These are phyloP conservation scores for Grus americana DNA, from an alignment of 2,113 vertebrate species.

Conservation along the genomic window DNA sequence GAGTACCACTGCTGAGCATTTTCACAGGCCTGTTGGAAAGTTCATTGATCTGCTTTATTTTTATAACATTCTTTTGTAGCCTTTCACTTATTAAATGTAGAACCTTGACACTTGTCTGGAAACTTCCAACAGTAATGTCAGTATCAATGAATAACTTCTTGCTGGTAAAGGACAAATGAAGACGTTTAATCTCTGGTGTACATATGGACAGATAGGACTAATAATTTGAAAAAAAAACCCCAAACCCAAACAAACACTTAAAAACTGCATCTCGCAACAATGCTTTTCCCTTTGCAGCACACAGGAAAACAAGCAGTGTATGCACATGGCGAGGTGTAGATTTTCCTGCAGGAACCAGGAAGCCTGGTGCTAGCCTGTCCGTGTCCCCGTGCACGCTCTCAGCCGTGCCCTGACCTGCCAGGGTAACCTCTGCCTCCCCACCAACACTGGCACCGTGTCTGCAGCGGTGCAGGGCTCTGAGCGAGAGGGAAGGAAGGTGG, in stretches of 20 bases:
- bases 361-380: not conserved
- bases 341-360: not conserved
- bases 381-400: not conserved
- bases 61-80: not conserved
- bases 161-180: not conserved
- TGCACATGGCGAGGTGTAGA: not conserved
- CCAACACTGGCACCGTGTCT: not conserved
- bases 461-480: not conserved
- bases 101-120: not conserved
- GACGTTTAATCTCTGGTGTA: not conserved
- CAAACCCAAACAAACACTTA: not conserved
- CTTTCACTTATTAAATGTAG: not conserved
- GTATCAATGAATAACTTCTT: not conserved
- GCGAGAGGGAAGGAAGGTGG: not conserved
- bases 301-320: not conserved
- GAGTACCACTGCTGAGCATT: not conserved
- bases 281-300: not conserved
- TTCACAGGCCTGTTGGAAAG: not conserved
- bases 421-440: not conserved
- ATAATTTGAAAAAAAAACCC: not conserved
- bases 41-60: not conserved
- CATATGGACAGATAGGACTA: not conserved
- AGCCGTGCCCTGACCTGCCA: not conserved
- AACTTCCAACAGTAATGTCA: not conserved
- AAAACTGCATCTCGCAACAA: accelerated